A percentile compares a stretch with the other conserved stretches of the same genome.
Evolutionary conservation across 2,888 invertebrate species (phyloP).

Genomic region (Conops quadrifasciatus): DNA sequence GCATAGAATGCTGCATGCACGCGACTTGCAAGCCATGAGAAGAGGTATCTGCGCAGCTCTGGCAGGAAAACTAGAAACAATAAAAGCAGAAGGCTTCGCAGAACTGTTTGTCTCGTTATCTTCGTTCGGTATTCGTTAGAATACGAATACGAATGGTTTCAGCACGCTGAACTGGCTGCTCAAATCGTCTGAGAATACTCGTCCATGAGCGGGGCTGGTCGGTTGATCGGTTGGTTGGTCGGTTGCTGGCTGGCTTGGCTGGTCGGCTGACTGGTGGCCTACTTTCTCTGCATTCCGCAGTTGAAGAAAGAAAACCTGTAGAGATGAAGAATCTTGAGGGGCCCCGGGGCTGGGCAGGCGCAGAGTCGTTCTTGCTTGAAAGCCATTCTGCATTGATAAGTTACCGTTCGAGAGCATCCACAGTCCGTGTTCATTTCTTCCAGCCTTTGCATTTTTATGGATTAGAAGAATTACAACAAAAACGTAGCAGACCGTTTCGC

Average conservation of each 20-base stretch:
- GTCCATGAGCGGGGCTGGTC: slow-evolving; percentile 6
- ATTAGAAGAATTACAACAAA: slow-evolving; percentile 4
- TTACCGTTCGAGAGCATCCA: slow-evolving; percentile 32
- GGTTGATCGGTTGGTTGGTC: slow-evolving; percentile 13
- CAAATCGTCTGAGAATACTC: slow-evolving; percentile 21
- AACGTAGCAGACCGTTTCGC: slow-evolving; percentile 3
- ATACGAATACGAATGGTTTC: slow-evolving; percentile 13
- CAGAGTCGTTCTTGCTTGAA: no score
- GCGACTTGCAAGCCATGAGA: slow-evolving; percentile 29
- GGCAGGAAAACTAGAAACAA: slow-evolving; percentile 9
- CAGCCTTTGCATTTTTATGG: not conserved
- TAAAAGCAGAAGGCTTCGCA: slow-evolving; percentile 16
- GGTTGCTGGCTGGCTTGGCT: slow-evolving; percentile 13
- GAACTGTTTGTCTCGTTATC: not conserved
- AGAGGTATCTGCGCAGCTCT: slow-evolving; percentile 1
- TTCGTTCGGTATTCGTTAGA: not conserved
- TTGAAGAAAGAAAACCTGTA: slow-evolving; percentile 43
- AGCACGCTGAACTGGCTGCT: slow-evolving; percentile 26
- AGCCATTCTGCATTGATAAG: slow-evolving; percentile 19
- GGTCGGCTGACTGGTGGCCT: slow-evolving; percentile 52
- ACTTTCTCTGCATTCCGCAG: slow-evolving; percentile 65
- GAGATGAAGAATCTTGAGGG: slow-evolving; percentile 24
- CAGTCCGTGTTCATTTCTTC: not conserved
- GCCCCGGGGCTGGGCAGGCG: not conserved
- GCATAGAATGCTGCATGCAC: slow-evolving; percentile 31